A percentile compares a stretch with the other conserved stretches of the same genome.
These are phyloP conservation scores for Ommatoiulus sabulosus DNA, from an alignment of 2,888 invertebrate species.

Conservation along the genomic window DNA sequence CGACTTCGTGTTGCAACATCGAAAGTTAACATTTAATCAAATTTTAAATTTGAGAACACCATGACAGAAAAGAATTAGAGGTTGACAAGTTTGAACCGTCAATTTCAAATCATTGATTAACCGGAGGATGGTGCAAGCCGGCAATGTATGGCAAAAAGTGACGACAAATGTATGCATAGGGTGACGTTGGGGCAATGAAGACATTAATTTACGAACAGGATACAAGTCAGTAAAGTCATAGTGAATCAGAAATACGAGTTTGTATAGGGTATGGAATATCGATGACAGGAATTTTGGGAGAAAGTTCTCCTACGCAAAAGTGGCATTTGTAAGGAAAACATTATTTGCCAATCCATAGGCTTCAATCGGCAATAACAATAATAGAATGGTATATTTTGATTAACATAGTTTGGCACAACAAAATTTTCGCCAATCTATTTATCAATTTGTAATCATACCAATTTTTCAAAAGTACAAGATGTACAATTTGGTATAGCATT, in stretches of 20 bases:
- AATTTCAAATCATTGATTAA: not conserved
- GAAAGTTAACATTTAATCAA: no score
- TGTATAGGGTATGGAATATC: not conserved
- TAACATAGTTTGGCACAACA: no score
- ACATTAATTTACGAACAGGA: conserved; percentile 23
- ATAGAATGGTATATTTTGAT: no score
- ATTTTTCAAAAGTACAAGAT: no score
- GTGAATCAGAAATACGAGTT: conserved; percentile 16
- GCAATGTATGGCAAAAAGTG: not conserved
- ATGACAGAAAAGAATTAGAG: not conserved
- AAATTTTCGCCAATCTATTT: no score
- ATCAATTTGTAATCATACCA: no score
- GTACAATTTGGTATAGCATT: no score
- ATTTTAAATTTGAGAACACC: no score
- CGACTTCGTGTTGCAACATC: no score
- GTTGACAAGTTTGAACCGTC: not conserved
- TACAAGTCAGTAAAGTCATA: not conserved
- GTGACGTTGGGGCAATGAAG: not conserved
- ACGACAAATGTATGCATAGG: not conserved
- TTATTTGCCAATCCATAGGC: not conserved
- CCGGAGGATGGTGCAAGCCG: not conserved
- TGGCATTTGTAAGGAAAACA: not conserved
- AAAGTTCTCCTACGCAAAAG: not conserved
- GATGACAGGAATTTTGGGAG: conserved; percentile 2
- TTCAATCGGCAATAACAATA: no score